Evolutionary conservation across 2,797 vertebrate genomes (phyloP), one percentile per base, ranked within the genome.

Genomic region (Bucorvus abyssinicus): DNA sequence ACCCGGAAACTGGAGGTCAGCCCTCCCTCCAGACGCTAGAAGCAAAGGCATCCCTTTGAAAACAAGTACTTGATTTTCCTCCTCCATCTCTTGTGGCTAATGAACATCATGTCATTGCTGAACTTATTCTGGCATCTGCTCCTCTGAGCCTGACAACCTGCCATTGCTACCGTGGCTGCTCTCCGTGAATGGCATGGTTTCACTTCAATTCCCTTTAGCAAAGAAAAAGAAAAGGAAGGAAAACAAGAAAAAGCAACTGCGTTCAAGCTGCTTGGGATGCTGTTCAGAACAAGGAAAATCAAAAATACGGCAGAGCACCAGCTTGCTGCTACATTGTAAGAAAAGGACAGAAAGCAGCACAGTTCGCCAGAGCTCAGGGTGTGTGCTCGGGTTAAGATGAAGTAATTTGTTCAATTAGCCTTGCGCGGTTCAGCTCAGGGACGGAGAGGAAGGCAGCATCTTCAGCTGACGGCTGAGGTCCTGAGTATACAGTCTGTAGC

Each of bases 71-170:
- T 79, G 84, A 79, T 75, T 92, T 76, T 77, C 73, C 79, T 78
- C 64, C 90, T 93, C 86, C 42, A 91, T 47, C 91, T 93, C 92
- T 87, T 74, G 55, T 53, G 60, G 69, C 26, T 90, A 87, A 93
- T 64, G 90, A 95, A 93, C 93, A 87, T n/a, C n/a, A 5, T 49
- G 53, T 84, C 88, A 81, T 42, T 50, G 60, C 95, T 95, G 93
- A 68, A 90, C 96, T 89, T 90, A 45, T 21, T 50, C 56, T 94
- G 95, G 93, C 90, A 95, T 83, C 64, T 92, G 87, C 78, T 60
- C 61, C 82, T 67, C 83, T 57, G 27, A 65, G 90, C 40, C 92
- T 95, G 95, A 94, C 95, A 93, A 75, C 53, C 50, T 84, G 47
- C 52, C 52, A 27, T 5, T n/a, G 65, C 86, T 74, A n/a, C 77